Percentiles rank a stretch among this genome's conserved stretches.
Evolutionary conservation across 2,113 vertebrate species (phyloP).

Genomic region (Otus sunia): DNA sequence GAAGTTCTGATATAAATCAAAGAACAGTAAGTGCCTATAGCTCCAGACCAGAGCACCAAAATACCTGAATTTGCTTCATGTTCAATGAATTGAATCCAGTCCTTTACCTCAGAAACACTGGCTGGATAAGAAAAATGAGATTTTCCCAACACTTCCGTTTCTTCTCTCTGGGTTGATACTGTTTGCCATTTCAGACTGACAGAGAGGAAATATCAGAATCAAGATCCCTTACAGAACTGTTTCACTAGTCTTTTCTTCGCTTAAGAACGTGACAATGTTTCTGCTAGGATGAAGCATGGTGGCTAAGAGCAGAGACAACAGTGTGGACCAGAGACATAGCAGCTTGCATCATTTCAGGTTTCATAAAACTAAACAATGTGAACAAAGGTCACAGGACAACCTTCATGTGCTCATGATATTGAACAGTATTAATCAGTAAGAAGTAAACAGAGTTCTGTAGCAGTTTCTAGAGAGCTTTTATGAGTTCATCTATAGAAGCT

Average conservation of each 20-base stretch:
- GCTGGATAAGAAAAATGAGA: rapidly evolving
- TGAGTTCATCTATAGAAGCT: not conserved
- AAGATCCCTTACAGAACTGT: not conserved
- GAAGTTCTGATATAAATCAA: not conserved
- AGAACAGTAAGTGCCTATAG: not conserved
- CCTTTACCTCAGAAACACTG: not conserved
- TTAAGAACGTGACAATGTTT: not conserved
- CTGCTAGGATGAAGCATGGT: not conserved
- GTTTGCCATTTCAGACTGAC: not conserved
- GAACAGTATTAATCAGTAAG: not conserved
- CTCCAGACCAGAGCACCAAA: not conserved
- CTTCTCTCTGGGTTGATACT: not conserved
- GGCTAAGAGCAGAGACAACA: not conserved
- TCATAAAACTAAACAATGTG: not conserved
- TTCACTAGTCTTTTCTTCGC: not conserved
- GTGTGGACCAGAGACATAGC: not conserved
- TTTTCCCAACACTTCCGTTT: not conserved
- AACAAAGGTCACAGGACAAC: not conserved
- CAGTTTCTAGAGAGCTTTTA: not conserved
- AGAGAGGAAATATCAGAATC: not conserved
- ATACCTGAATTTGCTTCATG: not conserved
- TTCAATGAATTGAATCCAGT: not conserved
- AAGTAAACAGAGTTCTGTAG: not conserved
- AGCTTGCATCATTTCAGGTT: not conserved
- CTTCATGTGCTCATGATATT: not conserved